Conservation (phyloP, 2,113 vertebrate species). For the Atractosteus spatula region DNA sequence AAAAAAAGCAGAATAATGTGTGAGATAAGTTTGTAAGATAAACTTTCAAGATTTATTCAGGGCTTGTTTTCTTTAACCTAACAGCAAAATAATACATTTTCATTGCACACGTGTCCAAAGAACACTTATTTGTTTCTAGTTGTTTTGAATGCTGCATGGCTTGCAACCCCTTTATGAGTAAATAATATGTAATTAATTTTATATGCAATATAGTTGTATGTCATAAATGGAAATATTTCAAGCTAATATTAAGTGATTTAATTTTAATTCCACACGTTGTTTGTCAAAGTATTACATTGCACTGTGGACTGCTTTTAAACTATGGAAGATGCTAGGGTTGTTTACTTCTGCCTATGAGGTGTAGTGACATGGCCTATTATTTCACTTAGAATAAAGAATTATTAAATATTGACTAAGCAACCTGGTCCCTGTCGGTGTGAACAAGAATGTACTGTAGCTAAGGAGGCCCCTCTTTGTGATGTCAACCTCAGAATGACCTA, state of each 20-base stretch:
- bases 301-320: neutral
- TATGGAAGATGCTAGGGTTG: slow-evolving; percentile 58
- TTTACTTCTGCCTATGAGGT: slow-evolving; percentile 57
- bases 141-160: too few relatives aligned
- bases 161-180: too few relatives aligned
- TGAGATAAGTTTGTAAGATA: neutral
- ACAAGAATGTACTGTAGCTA: too few relatives aligned
- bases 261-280: slow-evolving; percentile 34
- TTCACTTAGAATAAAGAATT: slow-evolving; percentile 29
- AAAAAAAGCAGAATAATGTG: neutral
- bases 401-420: too few relatives aligned
- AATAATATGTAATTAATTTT: too few relatives aligned
- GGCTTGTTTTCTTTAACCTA: too few relatives aligned
- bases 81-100: too few relatives aligned
- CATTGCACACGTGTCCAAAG: too few relatives aligned
- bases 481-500: too few relatives aligned
- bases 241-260: slow-evolving; percentile 27
- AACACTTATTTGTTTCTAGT: too few relatives aligned
- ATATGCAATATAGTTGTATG: neutral
- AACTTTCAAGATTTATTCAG: neutral
- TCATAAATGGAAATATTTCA: neutral
- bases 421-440: too few relatives aligned
- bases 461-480: too few relatives aligned
- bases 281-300: slow-evolving; percentile 40
- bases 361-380: slow-evolving; percentile 58